phyloP scores from a whole-genome alignment of 2,797 vertebrate genomes.

The Graptemys geographica region DNA sequence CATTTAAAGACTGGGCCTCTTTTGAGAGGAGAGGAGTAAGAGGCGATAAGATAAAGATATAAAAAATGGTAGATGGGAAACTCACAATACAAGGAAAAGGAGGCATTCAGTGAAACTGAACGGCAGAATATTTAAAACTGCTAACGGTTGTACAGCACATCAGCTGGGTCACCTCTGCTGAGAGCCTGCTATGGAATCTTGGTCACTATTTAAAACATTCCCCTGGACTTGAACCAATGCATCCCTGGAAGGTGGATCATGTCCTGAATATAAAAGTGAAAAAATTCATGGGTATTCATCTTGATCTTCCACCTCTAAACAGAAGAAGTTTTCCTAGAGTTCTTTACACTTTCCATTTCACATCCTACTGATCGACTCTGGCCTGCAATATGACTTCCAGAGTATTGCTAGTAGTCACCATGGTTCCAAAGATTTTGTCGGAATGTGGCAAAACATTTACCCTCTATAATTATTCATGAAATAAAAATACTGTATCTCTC shows the following conservation, averaged over 20 bases:
- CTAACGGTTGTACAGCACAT: not conserved
- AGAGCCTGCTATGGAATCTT: not conserved
- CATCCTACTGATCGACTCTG: not conserved
- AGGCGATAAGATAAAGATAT: not conserved
- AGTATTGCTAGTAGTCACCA: not conserved
- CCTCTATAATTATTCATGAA: not conserved
- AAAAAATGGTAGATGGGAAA: not conserved
- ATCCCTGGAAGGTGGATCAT: not conserved
- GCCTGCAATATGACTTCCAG: not conserved
- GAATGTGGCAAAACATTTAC: not conserved
- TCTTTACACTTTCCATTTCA: not conserved
- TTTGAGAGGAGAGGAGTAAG: not conserved
- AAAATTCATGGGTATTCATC: not conserved
- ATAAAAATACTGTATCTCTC: not conserved
- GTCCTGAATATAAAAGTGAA: not conserved
- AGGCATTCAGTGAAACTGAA: not conserved
- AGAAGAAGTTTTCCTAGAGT: not conserved
- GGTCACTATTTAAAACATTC: accelerated
- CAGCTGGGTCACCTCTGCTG: not conserved
- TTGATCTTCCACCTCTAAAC: not conserved
- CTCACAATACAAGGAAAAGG: not conserved
- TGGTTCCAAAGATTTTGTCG: not conserved
- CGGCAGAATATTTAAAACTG: not conserved
- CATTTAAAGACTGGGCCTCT: not conserved
- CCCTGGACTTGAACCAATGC: not conserved